Evolutionary conservation across 1,140 invertebrate genomes (phyloP), one percentile per base, ranked within the genome.

Genomic region (Brachionus sp.): DNA sequence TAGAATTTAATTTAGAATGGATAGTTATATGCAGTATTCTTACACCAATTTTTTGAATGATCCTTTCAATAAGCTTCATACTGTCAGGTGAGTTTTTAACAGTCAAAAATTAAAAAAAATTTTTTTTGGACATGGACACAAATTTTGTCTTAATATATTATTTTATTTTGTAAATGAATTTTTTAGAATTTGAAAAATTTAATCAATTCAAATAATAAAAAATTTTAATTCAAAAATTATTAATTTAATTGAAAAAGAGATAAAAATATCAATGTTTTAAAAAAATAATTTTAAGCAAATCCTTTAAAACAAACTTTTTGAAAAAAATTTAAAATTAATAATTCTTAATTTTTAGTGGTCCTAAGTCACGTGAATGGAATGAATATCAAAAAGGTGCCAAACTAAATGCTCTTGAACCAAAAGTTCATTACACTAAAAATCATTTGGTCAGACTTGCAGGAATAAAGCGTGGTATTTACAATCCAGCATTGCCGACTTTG

Each of bases 401-500:
- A 85, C 64, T 88, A 88, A 82, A 86, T 86, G 16, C 88, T 88
- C 83, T 85, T 86, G 66, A 87, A 86, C 80, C 87, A 87, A 12
- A 85, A 85, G 5, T 85, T 86, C 82, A 84, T 12, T 53, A 57
- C 23, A 35, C 73, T 6, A 66, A 85, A 33, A 84, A 85, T 42
- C 33, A 42, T 73, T 16, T 73, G 23, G 87, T 88, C 12, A 86
- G 87, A 83, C 82, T 89, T 39, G 87, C 87, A 1, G 85, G 87
- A 0, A 87, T 89, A 1, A 89, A 89, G 83, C 84, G 86, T 9
- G 86, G 86, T 6, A 70, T 89, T 0, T 89, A 87, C 84, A 87
- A 89, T 57, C 88, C 88, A 10, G 84, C 85, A 23, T 84, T 88
- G 9, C 88, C 88, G 0, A 87, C 85, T 29, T 86, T 88, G 73